phyloP scores from a whole-genome alignment of 2,888 invertebrate genomes.

The Carabus problematicus region DNA sequence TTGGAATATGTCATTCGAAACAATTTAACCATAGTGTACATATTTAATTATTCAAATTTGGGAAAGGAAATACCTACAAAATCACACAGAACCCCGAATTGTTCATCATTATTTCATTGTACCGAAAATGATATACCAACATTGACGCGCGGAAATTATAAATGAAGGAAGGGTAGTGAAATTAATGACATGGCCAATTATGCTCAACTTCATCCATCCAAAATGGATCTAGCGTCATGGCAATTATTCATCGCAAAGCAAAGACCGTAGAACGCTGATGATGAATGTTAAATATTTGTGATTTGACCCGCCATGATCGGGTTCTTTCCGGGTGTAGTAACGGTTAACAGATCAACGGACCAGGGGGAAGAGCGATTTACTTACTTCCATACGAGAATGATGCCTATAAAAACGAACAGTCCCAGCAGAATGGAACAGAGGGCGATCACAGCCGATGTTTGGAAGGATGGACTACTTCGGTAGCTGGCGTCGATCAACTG shows the following conservation, averaged over 20 bases:
- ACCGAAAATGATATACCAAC: no score
- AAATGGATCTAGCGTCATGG: no score
- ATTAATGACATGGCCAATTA: constrained; percentile 1
- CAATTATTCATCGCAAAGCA: not conserved
- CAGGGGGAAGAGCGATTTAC: constrained; percentile 59
- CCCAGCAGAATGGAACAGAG: constrained; percentile 81
- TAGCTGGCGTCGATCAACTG: constrained; percentile 91
- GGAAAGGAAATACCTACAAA: no score
- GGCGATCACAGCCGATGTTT: constrained; percentile 84
- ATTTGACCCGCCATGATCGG: no score
- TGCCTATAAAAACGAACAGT: constrained; percentile 79
- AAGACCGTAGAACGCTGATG: constrained; percentile 6
- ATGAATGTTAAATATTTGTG: constrained; percentile 3
- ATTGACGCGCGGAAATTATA: no score
- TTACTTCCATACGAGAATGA: constrained; percentile 89
- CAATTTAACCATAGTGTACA: no score
- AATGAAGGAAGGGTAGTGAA: no score
- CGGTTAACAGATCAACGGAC: not conserved
- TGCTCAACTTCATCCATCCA: constrained; percentile 9
- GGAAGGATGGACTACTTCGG: constrained; percentile 83
- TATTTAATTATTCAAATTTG: no score
- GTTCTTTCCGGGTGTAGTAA: no score
- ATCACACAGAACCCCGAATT: no score
- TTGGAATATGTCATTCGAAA: no score
- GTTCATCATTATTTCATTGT: no score